Percentiles rank a stretch among this genome's conserved stretches.
phyloP scores from a whole-genome alignment of 2,888 invertebrate species.

The Pseudeuparius sepicola region DNA sequence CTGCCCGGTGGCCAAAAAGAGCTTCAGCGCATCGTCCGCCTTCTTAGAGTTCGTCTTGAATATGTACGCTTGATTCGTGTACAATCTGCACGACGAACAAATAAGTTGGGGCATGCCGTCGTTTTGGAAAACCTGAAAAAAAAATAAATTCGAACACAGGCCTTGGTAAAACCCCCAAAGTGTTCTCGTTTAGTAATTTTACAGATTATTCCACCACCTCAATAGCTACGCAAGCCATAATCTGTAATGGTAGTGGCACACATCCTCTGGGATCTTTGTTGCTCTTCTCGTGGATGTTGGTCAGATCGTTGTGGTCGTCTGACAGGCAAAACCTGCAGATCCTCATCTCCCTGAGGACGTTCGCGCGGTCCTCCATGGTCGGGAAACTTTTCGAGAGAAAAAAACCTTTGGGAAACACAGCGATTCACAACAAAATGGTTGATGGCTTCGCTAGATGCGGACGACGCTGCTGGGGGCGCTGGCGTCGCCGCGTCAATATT shows the following conservation, averaged over 20 bases:
- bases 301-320: conserved; percentile 48
- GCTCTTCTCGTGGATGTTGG: conserved; percentile 55
- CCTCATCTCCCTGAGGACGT: conserved; percentile 41
- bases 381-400: too few species aligned
- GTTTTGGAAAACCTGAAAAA: conserved; percentile 46
- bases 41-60: conserved; percentile 68
- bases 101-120: conserved; percentile 69
- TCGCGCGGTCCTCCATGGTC: conserved; percentile 6
- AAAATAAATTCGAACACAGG: too few species aligned
- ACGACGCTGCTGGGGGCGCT: too few species aligned
- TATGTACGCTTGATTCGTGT: conserved; percentile 59
- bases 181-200: too few species aligned
- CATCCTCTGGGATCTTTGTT: conserved; percentile 49
- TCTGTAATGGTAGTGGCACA: conserved; percentile 62
- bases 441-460: too few species aligned
- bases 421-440: too few species aligned
- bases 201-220: conserved; percentile 50
- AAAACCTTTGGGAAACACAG: too few species aligned
- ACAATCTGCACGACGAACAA: conserved; percentile 56
- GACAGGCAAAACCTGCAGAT: conserved; percentile 68
- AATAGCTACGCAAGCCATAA: conserved; percentile 66
- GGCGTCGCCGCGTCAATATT: too few species aligned
- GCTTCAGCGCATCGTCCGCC: conserved; percentile 59
- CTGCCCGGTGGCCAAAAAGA: conserved; percentile 55
- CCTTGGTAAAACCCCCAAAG: neutral